These are phyloP conservation scores for Chloroceryle aenea DNA, from an alignment of 2,113 vertebrate species.

Conservation along the genomic window DNA sequence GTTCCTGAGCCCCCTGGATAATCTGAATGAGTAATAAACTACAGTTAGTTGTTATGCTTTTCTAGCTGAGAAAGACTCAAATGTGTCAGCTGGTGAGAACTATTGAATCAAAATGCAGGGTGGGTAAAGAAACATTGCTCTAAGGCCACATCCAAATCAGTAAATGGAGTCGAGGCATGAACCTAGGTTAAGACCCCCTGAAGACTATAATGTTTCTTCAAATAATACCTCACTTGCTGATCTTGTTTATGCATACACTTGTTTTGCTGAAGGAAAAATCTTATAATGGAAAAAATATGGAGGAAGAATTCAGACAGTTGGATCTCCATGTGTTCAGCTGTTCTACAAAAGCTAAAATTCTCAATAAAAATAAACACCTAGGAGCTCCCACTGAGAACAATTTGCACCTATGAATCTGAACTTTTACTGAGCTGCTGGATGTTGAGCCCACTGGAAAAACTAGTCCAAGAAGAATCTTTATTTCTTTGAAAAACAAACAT, in stretches of 20 bases:
- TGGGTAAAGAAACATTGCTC: neutral
- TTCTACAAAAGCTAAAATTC: neutral
- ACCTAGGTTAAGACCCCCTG: neutral
- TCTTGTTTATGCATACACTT: neutral
- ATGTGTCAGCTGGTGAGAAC: neutral
- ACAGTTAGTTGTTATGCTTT: neutral
- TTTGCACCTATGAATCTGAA: neutral
- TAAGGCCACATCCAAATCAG: fast-evolving
- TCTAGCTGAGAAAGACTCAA: neutral
- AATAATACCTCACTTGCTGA: neutral
- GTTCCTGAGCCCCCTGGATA: neutral
- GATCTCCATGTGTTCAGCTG: neutral
- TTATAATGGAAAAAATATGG: neutral
- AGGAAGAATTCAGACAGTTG: neutral
- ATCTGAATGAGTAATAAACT: neutral
- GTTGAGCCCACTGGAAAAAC: neutral
- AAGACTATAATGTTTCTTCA: neutral
- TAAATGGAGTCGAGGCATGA: neutral
- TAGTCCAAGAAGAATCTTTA: neutral
- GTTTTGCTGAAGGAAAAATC: neutral
- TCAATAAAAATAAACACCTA: neutral
- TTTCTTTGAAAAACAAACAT: neutral
- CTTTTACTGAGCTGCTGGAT: neutral
- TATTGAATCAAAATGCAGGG: neutral
- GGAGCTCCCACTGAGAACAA: neutral